Evolutionary conservation across 2,888 invertebrate genomes (phyloP).

Genomic region (Fabriciana adippe): DNA sequence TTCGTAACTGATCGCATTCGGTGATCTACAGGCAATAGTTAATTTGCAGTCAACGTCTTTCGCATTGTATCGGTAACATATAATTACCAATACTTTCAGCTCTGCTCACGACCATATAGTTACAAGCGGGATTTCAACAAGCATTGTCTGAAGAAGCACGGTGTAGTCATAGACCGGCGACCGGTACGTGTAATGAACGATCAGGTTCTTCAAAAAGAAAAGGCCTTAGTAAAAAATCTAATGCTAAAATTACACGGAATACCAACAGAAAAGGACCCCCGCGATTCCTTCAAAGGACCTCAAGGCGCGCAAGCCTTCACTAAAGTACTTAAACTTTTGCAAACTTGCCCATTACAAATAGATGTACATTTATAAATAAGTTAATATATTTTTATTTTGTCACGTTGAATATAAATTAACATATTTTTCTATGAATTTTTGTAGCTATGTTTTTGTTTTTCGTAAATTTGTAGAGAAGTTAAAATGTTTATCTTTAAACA

Average conservation of each 20-base stretch:
- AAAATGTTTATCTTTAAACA: slow-evolving; percentile 26
- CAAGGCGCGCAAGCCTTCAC: slow-evolving; percentile 54
- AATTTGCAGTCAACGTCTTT: too few relatives aligned
- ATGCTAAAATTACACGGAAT: slow-evolving; percentile 51
- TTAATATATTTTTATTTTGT: too few relatives aligned
- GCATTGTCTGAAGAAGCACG: slow-evolving; percentile 70
- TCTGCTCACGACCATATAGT: slow-evolving; percentile 70
- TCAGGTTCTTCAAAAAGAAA: slow-evolving; percentile 58
- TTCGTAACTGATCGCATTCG: too few relatives aligned
- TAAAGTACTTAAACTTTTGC: slow-evolving; percentile 53
- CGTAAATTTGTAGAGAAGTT: too few relatives aligned
- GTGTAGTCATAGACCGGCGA: slow-evolving; percentile 61
- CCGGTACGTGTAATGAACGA: slow-evolving; percentile 62
- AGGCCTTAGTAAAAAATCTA: slow-evolving; percentile 56
- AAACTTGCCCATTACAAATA: slow-evolving; percentile 5
- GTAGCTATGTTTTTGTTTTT: too few relatives aligned
- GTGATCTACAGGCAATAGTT: too few relatives aligned
- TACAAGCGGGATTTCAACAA: slow-evolving; percentile 69
- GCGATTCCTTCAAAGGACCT: slow-evolving; percentile 59
- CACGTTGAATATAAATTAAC: too few relatives aligned
- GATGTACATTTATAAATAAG: too few relatives aligned
- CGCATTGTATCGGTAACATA: too few relatives aligned
- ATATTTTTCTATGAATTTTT: too few relatives aligned
- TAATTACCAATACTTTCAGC: slow-evolving; percentile 47
- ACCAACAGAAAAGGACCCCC: slow-evolving; percentile 48